These are phyloP conservation scores for Diarsia brunnea DNA, from an alignment of 2,888 invertebrate genomes.

Conservation along the genomic window DNA sequence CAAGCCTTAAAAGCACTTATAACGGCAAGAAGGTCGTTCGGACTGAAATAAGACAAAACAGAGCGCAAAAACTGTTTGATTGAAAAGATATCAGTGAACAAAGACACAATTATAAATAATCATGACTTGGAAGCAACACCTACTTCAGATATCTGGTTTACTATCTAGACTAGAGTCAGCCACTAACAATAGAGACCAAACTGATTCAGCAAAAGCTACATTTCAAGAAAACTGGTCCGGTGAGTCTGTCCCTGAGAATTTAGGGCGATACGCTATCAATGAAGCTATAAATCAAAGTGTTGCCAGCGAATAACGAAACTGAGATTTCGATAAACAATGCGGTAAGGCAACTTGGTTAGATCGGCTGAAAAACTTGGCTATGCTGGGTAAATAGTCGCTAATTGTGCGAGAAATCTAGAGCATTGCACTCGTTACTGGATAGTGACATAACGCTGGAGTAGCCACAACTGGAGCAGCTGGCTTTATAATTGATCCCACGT, in stretches of 20 bases:
- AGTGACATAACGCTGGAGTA: slow-evolving; percentile 79
- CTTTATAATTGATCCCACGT: slow-evolving; percentile 88
- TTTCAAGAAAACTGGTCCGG: slow-evolving; percentile 78
- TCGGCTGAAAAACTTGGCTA: slow-evolving; percentile 67
- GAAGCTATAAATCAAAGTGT: slow-evolving; percentile 74
- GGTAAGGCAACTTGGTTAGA: slow-evolving; percentile 65
- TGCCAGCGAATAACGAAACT: slow-evolving; percentile 68
- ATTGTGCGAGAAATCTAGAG: slow-evolving; percentile 79
- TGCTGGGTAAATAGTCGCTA: slow-evolving; percentile 73
- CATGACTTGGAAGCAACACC: slow-evolving; percentile 13
- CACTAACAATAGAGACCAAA: slow-evolving; percentile 27
- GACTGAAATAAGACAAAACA: slow-evolving; percentile 19
- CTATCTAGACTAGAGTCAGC: slow-evolving; percentile 1
- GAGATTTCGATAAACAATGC: slow-evolving; percentile 67
- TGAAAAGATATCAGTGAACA: slow-evolving; percentile 23
- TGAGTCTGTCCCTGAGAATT: slow-evolving; percentile 73
- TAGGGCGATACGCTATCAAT: slow-evolving; percentile 76
- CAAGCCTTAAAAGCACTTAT: slow-evolving; percentile 28
- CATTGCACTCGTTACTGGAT: slow-evolving; percentile 71
- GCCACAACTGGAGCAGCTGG: slow-evolving; percentile 77
- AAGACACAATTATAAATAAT: slow-evolving; percentile 33
- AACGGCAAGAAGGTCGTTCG: slow-evolving; percentile 49
- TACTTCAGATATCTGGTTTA: slow-evolving; percentile 11
- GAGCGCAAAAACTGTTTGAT: slow-evolving; percentile 16
- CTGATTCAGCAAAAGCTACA: slow-evolving; percentile 52